Evolutionary conservation across 2,113 vertebrate species (phyloP), one percentile per base, ranked within the genome.

Genomic region (Microcebus lehilahytsara): DNA sequence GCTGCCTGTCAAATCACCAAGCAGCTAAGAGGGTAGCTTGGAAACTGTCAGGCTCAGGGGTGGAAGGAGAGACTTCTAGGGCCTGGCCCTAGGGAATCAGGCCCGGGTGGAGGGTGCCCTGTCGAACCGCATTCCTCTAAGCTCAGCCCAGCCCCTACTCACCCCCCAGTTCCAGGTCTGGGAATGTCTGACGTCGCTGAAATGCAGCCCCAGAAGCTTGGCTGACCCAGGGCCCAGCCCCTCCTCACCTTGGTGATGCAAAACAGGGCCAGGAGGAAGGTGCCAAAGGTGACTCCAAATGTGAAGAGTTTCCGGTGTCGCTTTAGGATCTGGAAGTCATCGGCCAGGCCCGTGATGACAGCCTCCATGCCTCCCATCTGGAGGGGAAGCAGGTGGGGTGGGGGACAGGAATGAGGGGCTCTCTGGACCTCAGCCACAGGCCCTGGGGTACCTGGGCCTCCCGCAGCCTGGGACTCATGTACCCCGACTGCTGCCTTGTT

Each of bases 301-400:
- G 99, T 99, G 98, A 99, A 99, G 81, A 99, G 93, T 75, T 99
- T 99, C 96, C 99, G 99, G 75, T 99, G 99, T 95, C 99, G 99
- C 98, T 99, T 99, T 64, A 99, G 98, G 93, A 99, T 98, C 96
- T 99, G 99, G 96, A 99, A 99, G 97, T 99, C 99, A n/a, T 99
- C 99, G 0, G 99, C 98, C 85, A 99, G 98, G 74, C 99, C 99
- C 0, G 99, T 99, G 98, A 99, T 99, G 94, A 99, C 99, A 0
- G 99, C 99, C 93, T 99, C 99, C 99, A 99, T 99, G 79, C 99
- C 99, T 0, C 99, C 99, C 99, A 99, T 99, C 99, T 99, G 98
- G 49, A n/a, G 80, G 49, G 78, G 87, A 91, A 94, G 40, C 90
- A 94, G 96, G 74, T 1, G 8, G 79, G 64, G 96, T n/a, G 27